Evolutionary conservation across 1,140 invertebrate species (phyloP).

Genomic region (Apis mellifera): Amel_HAv3.1 CM009931.2:20544001-20544500

Average conservation of each 20-base stretch:
- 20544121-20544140: constrained; percentile 45
- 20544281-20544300: not conserved
- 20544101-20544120: constrained; percentile 56
- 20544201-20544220: not conserved
- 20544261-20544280: not conserved
- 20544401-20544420: constrained; percentile 11
- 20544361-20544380: constrained; percentile 21
- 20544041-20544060: not conserved
- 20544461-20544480: constrained; percentile 84
- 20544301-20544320: too few relatives aligned
- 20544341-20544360: not conserved
- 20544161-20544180: not conserved
- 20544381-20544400: not conserved
- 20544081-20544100: constrained; percentile 36
- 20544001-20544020: constrained; percentile 24
- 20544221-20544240: not conserved
- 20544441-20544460: constrained; percentile 61
- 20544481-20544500: constrained; percentile 87
- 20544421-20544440: constrained; percentile 61
- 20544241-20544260: not conserved
- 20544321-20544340: not conserved
- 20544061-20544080: constrained; percentile 9
- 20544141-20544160: not conserved
- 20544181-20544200: not conserved
- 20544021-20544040: constrained; percentile 1